Evolutionary conservation across 2,888 invertebrate species (phyloP).

Genomic region (Nasonia oneida): DNA sequence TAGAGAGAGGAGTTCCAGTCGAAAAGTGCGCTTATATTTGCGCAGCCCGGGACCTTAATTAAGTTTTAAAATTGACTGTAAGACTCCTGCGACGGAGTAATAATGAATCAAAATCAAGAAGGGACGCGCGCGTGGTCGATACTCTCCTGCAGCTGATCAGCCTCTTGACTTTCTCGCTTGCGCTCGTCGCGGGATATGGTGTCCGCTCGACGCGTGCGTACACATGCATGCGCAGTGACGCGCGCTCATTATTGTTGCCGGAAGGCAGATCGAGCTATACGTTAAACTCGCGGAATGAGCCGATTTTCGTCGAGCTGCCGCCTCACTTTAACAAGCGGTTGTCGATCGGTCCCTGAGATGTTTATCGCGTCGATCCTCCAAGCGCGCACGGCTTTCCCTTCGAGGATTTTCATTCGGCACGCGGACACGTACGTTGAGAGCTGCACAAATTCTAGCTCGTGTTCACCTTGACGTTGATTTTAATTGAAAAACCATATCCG

Average conservation of each 20-base stretch:
- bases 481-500: background rate
- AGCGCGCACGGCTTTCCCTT: background rate
- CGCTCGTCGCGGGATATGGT: background rate
- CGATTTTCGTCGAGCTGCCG: conserved; percentile 30
- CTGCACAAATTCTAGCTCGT: conserved; percentile 19
- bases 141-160: background rate
- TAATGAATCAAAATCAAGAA: conserved; percentile 59
- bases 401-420: background rate
- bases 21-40: conserved; percentile 28
- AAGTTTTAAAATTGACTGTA: conserved; percentile 57
- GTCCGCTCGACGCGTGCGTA: background rate
- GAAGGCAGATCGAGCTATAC: conserved; percentile 13
- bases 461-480: conserved; percentile 25
- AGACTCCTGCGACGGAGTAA: conserved; percentile 7
- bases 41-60: conserved; percentile 42
- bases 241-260: conserved; percentile 52
- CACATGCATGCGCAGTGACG: background rate
- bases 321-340: conserved; percentile 25
- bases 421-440: background rate
- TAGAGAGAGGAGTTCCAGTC: background rate
- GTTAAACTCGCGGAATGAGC: background rate
- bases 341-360: conserved; percentile 18
- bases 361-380: background rate
- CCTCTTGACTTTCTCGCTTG: conserved; percentile 44
- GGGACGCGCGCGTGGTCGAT: conserved; percentile 28